phyloP scores from a whole-genome alignment of 2,888 invertebrate species.

The Caenorhabditis auriculariae region DNA sequence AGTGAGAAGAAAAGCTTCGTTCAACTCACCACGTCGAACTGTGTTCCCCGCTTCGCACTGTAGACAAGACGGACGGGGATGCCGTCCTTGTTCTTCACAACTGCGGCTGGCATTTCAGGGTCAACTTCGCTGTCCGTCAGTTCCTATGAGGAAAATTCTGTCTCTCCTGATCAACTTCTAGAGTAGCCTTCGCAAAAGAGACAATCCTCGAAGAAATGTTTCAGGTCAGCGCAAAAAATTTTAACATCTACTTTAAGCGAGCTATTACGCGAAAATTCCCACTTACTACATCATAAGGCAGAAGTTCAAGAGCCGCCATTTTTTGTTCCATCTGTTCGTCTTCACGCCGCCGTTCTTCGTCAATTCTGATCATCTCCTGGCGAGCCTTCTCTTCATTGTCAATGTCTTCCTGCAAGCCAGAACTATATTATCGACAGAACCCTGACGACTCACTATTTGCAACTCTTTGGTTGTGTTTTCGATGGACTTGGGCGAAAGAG shows the following conservation, averaged over 20 bases:
- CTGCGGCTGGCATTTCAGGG: constrained; percentile 32
- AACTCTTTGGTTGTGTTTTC: not conserved
- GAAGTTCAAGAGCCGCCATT: constrained; percentile 19
- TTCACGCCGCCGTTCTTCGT: constrained; percentile 7
- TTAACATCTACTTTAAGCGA: no score
- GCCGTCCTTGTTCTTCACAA: constrained; percentile 19
- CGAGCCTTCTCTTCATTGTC: constrained; percentile 4
- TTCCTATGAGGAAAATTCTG: constrained; percentile 4
- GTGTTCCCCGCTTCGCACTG: constrained; percentile 17
- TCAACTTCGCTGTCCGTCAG: constrained; percentile 31
- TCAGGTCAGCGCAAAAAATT: no score
- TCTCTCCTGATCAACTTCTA: no score
- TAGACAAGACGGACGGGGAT: constrained; percentile 11
- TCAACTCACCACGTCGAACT: constrained; percentile 14
- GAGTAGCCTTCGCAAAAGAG: no score
- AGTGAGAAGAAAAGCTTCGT: not conserved
- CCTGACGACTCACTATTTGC: constrained; percentile 4
- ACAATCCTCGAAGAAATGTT: no score
- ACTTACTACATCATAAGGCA: constrained; percentile 21
- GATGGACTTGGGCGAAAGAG: not conserved
- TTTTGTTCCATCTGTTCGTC: constrained; percentile 12
- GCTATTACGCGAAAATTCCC: no score
- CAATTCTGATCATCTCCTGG: not conserved
- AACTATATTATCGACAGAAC: no score
- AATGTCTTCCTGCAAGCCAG: not conserved